phyloP scores from a whole-genome alignment of 2,797 vertebrate species.

The Sebastes nivosus region DNA sequence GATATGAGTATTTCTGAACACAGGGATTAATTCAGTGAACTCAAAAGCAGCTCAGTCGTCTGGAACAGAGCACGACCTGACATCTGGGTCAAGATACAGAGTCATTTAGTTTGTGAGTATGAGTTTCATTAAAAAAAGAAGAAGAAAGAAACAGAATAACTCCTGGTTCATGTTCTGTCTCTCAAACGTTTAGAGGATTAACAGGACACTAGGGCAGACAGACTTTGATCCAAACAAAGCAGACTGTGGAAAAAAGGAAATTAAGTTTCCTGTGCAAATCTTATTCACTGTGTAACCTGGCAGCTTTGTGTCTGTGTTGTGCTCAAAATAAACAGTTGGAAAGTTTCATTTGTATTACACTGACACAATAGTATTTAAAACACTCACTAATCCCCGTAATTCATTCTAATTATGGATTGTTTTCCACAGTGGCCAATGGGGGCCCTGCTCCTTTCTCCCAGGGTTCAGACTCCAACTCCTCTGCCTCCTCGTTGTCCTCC shows the following conservation, averaged over 20 bases:
- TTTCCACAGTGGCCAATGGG: slow-evolving; percentile 87
- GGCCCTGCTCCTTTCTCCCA: slow-evolving; percentile 85
- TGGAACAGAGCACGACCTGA: slow-evolving; percentile 45
- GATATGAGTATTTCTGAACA: slow-evolving; percentile 37
- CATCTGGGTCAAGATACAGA: slow-evolving; percentile 47
- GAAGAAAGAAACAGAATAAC: slow-evolving; percentile 6
- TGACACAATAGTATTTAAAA: background rate
- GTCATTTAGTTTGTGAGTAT: background rate
- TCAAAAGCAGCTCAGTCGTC: slow-evolving; percentile 46
- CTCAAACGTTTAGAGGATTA: slow-evolving; percentile 45
- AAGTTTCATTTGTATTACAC: background rate
- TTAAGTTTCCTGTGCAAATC: slow-evolving; percentile 5
- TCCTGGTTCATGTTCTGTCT: slow-evolving; percentile 21
- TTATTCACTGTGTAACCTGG: background rate
- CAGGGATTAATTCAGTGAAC: slow-evolving; percentile 50
- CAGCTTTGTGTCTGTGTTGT: slow-evolving; percentile 1
- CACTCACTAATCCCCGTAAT: background rate
- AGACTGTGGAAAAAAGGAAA: slow-evolving; percentile 21
- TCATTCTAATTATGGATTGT: slow-evolving; percentile 26
- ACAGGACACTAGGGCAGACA: slow-evolving; percentile 27
- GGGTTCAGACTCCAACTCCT: slow-evolving; percentile 92
- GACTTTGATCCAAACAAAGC: slow-evolving; percentile 35
- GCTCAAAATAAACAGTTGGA: background rate
- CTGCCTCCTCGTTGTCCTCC: slow-evolving; percentile 91
- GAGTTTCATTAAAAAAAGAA: slow-evolving; percentile 7